phyloP scores from a whole-genome alignment of 2,797 vertebrate genomes.

The Martes flavigula region DNA sequence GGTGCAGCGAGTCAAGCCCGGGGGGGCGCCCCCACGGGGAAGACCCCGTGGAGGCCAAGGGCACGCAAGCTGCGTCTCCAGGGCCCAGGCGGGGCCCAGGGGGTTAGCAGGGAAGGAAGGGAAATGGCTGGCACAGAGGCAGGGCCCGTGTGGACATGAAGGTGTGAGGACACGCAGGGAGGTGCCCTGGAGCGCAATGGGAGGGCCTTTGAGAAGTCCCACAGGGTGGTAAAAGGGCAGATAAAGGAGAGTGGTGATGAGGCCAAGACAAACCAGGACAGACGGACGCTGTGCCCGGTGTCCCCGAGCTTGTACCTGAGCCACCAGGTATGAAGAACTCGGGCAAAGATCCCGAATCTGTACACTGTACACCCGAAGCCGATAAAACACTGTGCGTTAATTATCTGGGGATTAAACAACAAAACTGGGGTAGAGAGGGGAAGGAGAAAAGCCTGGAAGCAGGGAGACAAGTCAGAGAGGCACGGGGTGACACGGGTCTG shows the following conservation, averaged over 20 bases:
- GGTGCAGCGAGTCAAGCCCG: rapidly evolving
- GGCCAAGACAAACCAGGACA: neutral
- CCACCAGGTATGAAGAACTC: neutral
- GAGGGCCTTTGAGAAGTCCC: too few species aligned
- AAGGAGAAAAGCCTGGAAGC: neutral
- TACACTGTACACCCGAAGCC: neutral
- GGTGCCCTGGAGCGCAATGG: neutral
- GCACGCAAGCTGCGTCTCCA: rapidly evolving
- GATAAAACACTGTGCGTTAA: neutral
- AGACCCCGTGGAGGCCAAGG: neutral
- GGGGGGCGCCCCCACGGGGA: neutral
- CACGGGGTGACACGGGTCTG: neutral
- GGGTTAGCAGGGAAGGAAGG: neutral
- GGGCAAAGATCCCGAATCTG: neutral
- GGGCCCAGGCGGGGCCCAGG: neutral
- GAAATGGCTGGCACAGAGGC: neutral
- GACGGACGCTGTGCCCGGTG: neutral
- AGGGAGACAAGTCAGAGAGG: neutral
- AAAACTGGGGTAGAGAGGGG: neutral
- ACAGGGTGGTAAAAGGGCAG: neutral
- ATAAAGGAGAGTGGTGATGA: too few species aligned
- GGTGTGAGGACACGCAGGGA: too few species aligned
- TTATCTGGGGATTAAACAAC: neutral
- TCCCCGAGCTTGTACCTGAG: neutral
- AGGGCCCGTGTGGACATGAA: neutral